phyloP scores from a whole-genome alignment of 2,797 vertebrate species.

The Anabas testudineus region DNA sequence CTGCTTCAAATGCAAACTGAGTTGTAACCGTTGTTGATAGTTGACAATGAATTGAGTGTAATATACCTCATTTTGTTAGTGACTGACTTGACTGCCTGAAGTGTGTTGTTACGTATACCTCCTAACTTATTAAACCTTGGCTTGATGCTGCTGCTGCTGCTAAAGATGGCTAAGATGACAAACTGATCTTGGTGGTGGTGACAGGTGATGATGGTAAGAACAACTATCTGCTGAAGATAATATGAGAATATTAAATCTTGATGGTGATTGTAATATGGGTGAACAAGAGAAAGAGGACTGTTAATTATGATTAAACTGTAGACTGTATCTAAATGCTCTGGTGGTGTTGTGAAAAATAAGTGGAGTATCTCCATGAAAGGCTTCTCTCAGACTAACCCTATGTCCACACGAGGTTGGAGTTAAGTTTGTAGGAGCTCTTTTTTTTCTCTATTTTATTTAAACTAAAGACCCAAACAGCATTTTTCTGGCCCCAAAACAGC shows the following conservation, averaged over 20 bases:
- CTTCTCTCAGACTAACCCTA: not conserved
- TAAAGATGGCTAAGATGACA: constrained; percentile 31
- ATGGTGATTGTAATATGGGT: constrained; percentile 32
- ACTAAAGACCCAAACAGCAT: not conserved
- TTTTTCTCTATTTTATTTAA: not conserved
- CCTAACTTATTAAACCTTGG: constrained; percentile 54
- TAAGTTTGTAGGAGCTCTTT: not conserved
- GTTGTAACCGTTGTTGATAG: constrained; percentile 52
- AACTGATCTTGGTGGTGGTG: constrained; percentile 4
- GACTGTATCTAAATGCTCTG: constrained; percentile 35
- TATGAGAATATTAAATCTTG: constrained; percentile 4
- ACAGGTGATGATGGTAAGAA: constrained; percentile 1
- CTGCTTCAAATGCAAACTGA: constrained; percentile 63
- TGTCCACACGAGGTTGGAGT: too few species aligned
- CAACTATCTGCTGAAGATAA: not conserved
- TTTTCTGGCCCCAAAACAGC: not conserved
- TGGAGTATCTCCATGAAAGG: not conserved
- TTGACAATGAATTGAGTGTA: constrained; percentile 59
- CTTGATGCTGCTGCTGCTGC: constrained; percentile 51
- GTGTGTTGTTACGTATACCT: constrained; percentile 60
- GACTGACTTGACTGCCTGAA: constrained; percentile 54
- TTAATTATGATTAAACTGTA: constrained; percentile 56
- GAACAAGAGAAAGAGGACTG: constrained; percentile 31
- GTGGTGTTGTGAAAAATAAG: constrained; percentile 4
- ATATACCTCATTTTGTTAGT: constrained; percentile 74